phyloP scores from a whole-genome alignment of 2,113 vertebrate species.

The Trogon melanurus region DNA sequence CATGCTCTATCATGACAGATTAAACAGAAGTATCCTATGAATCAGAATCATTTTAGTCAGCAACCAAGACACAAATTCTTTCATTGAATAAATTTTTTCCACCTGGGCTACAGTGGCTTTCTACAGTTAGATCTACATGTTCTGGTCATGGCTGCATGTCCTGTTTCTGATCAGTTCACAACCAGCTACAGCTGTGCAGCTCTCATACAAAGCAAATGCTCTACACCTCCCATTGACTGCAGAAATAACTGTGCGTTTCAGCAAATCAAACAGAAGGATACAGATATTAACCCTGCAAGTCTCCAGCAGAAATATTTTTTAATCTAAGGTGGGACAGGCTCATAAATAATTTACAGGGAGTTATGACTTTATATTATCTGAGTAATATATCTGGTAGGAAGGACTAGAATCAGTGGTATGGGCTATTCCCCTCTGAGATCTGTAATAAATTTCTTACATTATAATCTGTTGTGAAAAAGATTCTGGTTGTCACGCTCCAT shows the following conservation, averaged over 20 bases:
- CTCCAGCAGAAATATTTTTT: constrained; percentile 16
- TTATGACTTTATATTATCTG: constrained; percentile 38
- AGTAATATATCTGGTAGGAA: constrained; percentile 6
- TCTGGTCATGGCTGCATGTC: neutral
- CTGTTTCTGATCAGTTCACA: neutral
- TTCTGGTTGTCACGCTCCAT: neutral
- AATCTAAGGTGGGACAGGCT: constrained; percentile 29
- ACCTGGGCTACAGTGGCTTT: constrained; percentile 27
- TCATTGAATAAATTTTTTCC: constrained; percentile 36
- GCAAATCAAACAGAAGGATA: constrained; percentile 23
- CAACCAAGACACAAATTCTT: constrained; percentile 2
- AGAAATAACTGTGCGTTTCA: neutral
- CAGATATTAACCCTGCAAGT: constrained; percentile 20
- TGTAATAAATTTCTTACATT: constrained; percentile 43
- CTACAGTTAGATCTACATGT: neutral
- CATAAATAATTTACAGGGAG: constrained; percentile 54
- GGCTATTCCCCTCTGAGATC: neutral
- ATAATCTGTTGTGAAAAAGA: constrained; percentile 14
- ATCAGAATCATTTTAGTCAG: constrained; percentile 27
- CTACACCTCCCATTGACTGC: neutral
- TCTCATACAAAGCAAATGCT: neutral
- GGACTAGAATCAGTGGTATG: neutral
- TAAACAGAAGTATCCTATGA: constrained; percentile 42
- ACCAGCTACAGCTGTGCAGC: neutral
- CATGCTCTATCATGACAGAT: constrained; percentile 50